Conservation (phyloP, 64 coral and sea anemone genomes). For the Dendrophyllia cribrosa region DNA sequence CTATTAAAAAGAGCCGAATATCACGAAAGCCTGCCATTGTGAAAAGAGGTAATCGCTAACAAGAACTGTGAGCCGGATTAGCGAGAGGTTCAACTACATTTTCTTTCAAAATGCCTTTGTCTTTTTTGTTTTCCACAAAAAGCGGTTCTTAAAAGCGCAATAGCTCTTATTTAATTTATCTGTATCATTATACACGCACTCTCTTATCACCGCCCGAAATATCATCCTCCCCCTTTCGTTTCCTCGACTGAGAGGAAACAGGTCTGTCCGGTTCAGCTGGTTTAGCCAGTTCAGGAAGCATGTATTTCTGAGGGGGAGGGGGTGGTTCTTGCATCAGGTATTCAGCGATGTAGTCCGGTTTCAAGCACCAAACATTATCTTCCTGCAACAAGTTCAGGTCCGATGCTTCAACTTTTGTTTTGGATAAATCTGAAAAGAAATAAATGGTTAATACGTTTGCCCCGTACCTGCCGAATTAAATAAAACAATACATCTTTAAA, state of each 20-base stretch:
- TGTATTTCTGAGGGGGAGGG: slow-evolving; percentile 75
- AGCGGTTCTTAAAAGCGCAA: neutral
- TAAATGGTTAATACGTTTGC: too few species aligned
- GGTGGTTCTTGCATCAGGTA: slow-evolving; percentile 92
- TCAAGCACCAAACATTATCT: slow-evolving; percentile 74
- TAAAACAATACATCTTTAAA: too few species aligned
- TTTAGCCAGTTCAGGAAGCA: slow-evolving; percentile 60
- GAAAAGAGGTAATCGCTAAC: too few species aligned
- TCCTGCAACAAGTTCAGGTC: slow-evolving; percentile 55
- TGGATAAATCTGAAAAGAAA: slow-evolving; percentile 72
- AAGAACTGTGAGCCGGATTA: too few species aligned
- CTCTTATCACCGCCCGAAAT: slow-evolving; percentile 50
- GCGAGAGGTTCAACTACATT: too few species aligned
- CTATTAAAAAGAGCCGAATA: too few species aligned
- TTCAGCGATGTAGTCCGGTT: slow-evolving; percentile 93
- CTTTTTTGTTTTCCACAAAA: too few species aligned
- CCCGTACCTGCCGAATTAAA: too few species aligned
- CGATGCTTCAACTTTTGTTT: slow-evolving; percentile 54
- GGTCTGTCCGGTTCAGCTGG: slow-evolving; percentile 28
- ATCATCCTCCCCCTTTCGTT: slow-evolving; percentile 81
- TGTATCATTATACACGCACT: slow-evolving; percentile 45
- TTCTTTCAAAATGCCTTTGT: too few species aligned
- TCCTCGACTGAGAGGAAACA: slow-evolving; percentile 67
- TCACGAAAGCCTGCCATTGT: too few species aligned
- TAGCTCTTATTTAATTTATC: neutral